phyloP scores from a whole-genome alignment of 2,113 vertebrate genomes.

The Cathartes aura region DNA sequence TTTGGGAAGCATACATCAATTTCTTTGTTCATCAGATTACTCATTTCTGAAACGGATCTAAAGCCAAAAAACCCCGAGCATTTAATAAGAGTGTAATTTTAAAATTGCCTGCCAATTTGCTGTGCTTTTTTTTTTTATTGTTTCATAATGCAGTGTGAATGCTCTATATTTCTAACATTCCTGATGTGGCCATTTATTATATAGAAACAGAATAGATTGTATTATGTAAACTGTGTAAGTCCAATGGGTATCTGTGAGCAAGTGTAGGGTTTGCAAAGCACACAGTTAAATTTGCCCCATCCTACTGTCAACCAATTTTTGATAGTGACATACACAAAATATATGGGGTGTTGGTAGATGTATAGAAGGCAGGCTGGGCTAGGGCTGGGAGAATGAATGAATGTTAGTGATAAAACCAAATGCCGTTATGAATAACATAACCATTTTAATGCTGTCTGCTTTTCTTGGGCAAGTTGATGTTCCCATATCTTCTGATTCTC shows the following conservation, averaged over 20 bases:
- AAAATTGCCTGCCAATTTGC: not conserved
- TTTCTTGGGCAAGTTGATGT: not conserved
- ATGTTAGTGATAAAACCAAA: not conserved
- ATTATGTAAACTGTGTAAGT: not conserved
- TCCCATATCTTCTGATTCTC: not conserved
- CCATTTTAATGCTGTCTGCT: not conserved
- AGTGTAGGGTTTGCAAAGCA: not conserved
- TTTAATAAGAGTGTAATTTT: not conserved
- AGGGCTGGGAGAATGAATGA: not conserved
- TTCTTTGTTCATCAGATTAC: conserved; percentile 59
- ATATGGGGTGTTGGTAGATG: not conserved
- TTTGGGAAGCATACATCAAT: conserved; percentile 65
- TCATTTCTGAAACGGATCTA: conserved; percentile 32
- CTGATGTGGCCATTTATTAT: not conserved
- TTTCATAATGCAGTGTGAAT: not conserved
- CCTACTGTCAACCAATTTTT: not conserved
- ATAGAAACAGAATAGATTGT: not conserved
- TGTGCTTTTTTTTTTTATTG: not conserved
- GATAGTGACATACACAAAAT: not conserved
- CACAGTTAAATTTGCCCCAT: not conserved
- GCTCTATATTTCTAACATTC: not conserved
- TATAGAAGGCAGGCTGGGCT: not conserved
- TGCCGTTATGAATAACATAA: not conserved
- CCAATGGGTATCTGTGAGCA: not conserved
- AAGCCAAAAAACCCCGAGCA: not conserved